Evolutionary conservation across 92 coral and sea anemone species (phyloP), one percentile per base, ranked within the genome.

Genomic region (Blastomussa wellsi): DNA sequence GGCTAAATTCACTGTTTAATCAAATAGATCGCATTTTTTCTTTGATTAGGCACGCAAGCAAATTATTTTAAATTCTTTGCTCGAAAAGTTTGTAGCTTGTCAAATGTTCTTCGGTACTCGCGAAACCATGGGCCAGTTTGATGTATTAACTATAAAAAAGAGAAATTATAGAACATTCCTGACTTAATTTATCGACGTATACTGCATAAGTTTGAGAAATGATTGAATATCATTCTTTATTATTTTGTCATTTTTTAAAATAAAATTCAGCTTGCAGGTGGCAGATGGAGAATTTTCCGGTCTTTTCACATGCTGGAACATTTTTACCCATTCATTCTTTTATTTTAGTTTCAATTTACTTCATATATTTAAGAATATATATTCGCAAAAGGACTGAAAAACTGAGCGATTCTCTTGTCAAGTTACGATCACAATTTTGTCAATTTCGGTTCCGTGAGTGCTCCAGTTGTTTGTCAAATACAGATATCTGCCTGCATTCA

Each of bases 1-100:
- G 55, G 29, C 53, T 55, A 36, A 80, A 66, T 14, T 29, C 14
- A 42, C 31, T 38, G 28, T 52, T 70, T 81, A 81, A 81, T 82
- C 53, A 41, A 71, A 72, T 72, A 49, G 78, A 53, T 52, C 53
- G 29, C 59, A 72, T 82, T 52, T 73, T 82, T 72, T 38, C n/a
- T 2, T 71, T 1, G 35, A 52, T 55, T 38, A 20, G 36, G 35
- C 86, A 82, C 86, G 86, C 86, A 82, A 82, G 52, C 38, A 15
- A 81, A 70, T 52, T 29, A 37, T 13, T 64, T 64, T 66, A 48
- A 60, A n/a, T 44, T 65, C 59, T 79, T 28, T 3, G 31, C 20
- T 4, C 15, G n/a, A 31, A 32, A 64, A 41, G 33, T 26, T 42
- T 22, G 29, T 41, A 26, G 41, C 41, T 41, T 7, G 26, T 6